Evolutionary conservation across 1,140 invertebrate species (phyloP).

Genomic region (Acromyrmex heyeri): DNA sequence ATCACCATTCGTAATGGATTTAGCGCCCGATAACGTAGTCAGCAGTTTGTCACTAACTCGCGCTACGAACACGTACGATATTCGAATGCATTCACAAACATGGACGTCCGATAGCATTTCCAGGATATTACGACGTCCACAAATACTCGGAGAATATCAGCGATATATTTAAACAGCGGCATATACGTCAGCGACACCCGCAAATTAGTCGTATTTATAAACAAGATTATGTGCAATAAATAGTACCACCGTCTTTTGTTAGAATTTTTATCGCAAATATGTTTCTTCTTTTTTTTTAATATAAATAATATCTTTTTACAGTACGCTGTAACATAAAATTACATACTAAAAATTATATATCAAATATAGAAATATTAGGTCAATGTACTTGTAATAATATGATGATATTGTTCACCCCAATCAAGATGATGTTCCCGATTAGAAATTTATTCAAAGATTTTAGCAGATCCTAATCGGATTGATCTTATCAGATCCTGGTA

Average conservation of each 20-base stretch:
- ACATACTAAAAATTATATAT: too few species aligned
- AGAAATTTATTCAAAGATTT: too few species aligned
- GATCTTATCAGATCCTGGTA: too few species aligned
- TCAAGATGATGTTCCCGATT: too few species aligned
- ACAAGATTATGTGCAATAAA: conserved; percentile 11
- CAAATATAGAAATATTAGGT: too few species aligned
- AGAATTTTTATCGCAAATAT: background rate
- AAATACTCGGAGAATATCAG: conserved; percentile 36
- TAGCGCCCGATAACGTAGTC: conserved; percentile 48
- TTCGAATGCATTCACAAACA: conserved; percentile 55
- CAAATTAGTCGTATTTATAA: conserved; percentile 29
- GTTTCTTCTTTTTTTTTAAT: background rate
- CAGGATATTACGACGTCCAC: conserved; percentile 38
- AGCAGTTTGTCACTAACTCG: conserved; percentile 51
- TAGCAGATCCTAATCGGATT: too few species aligned
- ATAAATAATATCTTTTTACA: background rate
- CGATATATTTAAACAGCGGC: conserved; percentile 49
- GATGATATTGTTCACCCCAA: too few species aligned
- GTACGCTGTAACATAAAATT: background rate
- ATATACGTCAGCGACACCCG: conserved; percentile 1
- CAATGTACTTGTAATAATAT: too few species aligned
- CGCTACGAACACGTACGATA: conserved; percentile 27
- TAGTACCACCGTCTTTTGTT: background rate
- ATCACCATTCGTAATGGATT: conserved; percentile 59
- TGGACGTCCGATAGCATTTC: conserved; percentile 50